These are phyloP conservation scores for Mizuhopecten yessoensis DNA, from an alignment of 1,140 invertebrate genomes.

Conservation along the genomic window DNA sequence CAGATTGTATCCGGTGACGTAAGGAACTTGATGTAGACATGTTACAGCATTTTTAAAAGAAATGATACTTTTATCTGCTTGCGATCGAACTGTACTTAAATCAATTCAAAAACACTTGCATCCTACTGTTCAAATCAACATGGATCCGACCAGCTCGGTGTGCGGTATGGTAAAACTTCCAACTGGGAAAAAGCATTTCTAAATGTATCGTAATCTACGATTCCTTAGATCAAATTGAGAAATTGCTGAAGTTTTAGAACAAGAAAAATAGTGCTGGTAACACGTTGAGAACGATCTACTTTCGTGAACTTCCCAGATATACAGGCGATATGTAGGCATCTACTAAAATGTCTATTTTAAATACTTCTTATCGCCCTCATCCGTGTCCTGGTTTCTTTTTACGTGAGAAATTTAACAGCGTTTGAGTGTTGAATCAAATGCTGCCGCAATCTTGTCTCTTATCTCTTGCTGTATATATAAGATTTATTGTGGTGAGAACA, in stretches of 20 bases:
- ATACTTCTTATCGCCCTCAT: not conserved
- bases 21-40: too few relatives aligned
- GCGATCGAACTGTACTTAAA: too few relatives aligned
- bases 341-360: not conserved
- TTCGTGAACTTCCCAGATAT: constrained; percentile 6
- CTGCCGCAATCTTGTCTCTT: not conserved
- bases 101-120: too few relatives aligned
- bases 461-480: not conserved
- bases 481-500: not conserved
- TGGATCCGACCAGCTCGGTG: not conserved
- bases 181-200: not conserved
- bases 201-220: not conserved
- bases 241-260: not conserved
- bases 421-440: not conserved
- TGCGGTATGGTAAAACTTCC: not conserved
- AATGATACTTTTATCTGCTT: too few relatives aligned
- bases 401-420: constrained; percentile 5
- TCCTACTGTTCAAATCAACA: too few relatives aligned
- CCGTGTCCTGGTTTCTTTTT: not conserved
- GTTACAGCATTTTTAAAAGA: too few relatives aligned
- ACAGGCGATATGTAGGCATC: not conserved
- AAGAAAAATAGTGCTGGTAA: not conserved
- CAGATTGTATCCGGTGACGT: too few relatives aligned
- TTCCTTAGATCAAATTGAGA: not conserved
- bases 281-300: not conserved